These are phyloP conservation scores for Epirrita christyi DNA, from an alignment of 2,888 invertebrate species.

Conservation along the genomic window DNA sequence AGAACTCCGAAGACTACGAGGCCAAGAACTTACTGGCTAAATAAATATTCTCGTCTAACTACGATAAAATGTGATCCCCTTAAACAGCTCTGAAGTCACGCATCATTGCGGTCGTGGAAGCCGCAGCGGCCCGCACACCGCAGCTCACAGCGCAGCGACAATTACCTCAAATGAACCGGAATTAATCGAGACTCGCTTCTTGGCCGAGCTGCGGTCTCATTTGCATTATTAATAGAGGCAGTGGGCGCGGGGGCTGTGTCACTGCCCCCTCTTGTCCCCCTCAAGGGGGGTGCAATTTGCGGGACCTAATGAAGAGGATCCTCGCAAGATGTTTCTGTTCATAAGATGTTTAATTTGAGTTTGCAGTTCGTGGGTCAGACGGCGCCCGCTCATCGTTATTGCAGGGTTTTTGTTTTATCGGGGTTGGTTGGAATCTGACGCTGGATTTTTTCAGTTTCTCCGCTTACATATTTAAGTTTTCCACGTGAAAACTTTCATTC, in stretches of 20 bases:
- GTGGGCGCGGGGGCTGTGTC: slow-evolving; percentile 63
- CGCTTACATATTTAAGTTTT: not conserved
- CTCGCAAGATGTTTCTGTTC: slow-evolving; percentile 82
- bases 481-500: not conserved
- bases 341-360: slow-evolving; percentile 84
- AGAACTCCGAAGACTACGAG: not conserved
- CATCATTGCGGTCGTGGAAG: slow-evolving; percentile 29
- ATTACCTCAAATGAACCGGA: slow-evolving; percentile 85
- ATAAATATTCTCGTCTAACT: too few species aligned
- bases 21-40: not conserved
- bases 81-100: slow-evolving; percentile 14
- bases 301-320: slow-evolving; percentile 83
- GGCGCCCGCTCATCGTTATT: slow-evolving; percentile 74
- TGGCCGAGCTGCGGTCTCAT: slow-evolving; percentile 84
- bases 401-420: slow-evolving; percentile 64
- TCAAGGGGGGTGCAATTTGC: slow-evolving; percentile 63
- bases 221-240: slow-evolving; percentile 84
- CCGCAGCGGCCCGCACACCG: slow-evolving; percentile 50
- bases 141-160: slow-evolving; percentile 79
- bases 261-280: slow-evolving; percentile 63
- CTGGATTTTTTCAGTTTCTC: not conserved
- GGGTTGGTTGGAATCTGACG: slow-evolving; percentile 36
- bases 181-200: slow-evolving; percentile 83
- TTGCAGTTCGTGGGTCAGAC: slow-evolving; percentile 78
- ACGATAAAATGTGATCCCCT: slow-evolving; percentile 10